Conservation (phyloP, 2,888 invertebrate genomes). For the Drosophila rubida region DNA sequence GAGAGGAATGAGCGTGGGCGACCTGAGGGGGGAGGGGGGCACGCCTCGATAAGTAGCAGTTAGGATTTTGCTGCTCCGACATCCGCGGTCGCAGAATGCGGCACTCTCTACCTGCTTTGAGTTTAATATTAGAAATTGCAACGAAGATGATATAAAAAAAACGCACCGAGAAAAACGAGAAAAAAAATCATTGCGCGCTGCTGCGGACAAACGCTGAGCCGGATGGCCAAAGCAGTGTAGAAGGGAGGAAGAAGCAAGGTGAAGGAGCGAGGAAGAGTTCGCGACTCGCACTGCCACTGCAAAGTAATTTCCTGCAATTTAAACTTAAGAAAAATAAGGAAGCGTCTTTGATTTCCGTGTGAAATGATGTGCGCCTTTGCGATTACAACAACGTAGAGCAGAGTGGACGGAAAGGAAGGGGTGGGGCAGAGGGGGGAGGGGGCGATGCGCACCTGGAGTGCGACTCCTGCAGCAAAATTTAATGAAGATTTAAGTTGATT, state of each 20-base stretch:
- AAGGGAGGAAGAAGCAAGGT: neutral
- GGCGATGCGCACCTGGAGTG: conserved; percentile 7
- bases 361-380: conserved; percentile 68
- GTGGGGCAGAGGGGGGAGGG: too few relatives aligned
- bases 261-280: neutral
- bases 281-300: conserved; percentile 53
- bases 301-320: conserved; percentile 81
- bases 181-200: conserved; percentile 41
- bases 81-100: conserved; percentile 50
- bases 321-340: conserved; percentile 80
- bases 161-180: too few relatives aligned
- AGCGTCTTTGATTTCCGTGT: conserved; percentile 81
- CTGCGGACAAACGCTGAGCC: conserved; percentile 23
- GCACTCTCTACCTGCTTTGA: conserved; percentile 47
- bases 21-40: conserved; percentile 17
- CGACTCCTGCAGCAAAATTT: conserved; percentile 24
- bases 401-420: neutral
- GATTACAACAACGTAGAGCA: conserved; percentile 40
- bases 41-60: conserved; percentile 77
- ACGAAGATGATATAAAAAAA: conserved; percentile 51
- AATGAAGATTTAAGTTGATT: conserved; percentile 71
- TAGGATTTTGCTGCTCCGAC: conserved; percentile 69
- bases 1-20: too few relatives aligned
- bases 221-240: neutral
- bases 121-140: conserved; percentile 75